Percentiles rank a stretch among this genome's conserved stretches.
These are phyloP conservation scores for Salticus scenicus DNA, from an alignment of 2,888 invertebrate species.

Conservation along the genomic window DNA sequence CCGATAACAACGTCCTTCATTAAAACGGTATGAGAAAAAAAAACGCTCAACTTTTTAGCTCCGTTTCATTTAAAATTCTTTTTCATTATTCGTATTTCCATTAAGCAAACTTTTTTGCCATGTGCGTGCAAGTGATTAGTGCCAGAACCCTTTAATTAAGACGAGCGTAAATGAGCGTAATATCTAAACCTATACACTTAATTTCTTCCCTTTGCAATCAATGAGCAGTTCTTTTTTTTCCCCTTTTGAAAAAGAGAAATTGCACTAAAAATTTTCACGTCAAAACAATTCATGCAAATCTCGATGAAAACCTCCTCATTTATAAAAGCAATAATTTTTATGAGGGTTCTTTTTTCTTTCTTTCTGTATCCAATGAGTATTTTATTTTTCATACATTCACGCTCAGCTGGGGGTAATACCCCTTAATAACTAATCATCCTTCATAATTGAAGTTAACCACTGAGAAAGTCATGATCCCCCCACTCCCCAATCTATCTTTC, in stretches of 20 bases:
- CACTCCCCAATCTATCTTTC: too few species aligned
- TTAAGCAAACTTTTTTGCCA: conserved; percentile 42
- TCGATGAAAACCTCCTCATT: conserved; percentile 39
- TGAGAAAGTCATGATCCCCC: too few species aligned
- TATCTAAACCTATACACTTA: conserved; percentile 46
- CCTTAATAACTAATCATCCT: conserved; percentile 54
- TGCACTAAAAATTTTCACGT: not conserved
- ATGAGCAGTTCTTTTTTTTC: conserved; percentile 28
- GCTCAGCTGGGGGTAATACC: conserved; percentile 49
- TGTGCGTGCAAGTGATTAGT: conserved; percentile 47
- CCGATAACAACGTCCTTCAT: conserved; percentile 40
- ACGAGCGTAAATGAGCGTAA: conserved; percentile 38
- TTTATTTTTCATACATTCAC: conserved; percentile 53
- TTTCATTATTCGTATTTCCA: conserved; percentile 46
- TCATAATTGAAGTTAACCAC: conserved; percentile 35
- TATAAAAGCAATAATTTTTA: conserved; percentile 57
- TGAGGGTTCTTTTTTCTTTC: conserved; percentile 18
- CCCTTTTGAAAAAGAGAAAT: not conserved
- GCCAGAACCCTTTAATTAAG: conserved; percentile 45
- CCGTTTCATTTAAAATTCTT: conserved; percentile 55
- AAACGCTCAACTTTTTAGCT: conserved; percentile 53
- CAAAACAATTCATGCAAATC: conserved; percentile 21
- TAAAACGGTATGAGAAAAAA: conserved; percentile 24
- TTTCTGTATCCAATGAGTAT: not conserved
- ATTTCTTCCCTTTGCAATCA: conserved; percentile 50